These are phyloP conservation scores for Ptilonorhynchus violaceus DNA, from an alignment of 2,113 vertebrate genomes.

Conservation along the genomic window DNA sequence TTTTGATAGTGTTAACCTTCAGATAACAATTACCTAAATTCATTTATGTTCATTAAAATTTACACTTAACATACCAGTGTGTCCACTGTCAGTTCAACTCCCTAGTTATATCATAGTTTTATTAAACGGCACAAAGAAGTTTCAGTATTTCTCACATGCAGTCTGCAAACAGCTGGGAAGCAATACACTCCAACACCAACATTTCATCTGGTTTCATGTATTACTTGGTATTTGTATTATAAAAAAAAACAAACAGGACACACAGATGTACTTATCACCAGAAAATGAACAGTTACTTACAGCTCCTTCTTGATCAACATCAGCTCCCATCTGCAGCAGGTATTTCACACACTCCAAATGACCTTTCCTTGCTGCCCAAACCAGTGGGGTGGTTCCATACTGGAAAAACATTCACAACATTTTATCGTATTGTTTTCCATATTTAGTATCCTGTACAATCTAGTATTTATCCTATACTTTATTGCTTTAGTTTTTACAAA, in stretches of 20 bases:
- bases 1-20: background rate
- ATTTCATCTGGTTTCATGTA: background rate
- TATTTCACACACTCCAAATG: slow-evolving; percentile 92
- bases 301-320: slow-evolving; percentile 97
- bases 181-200: background rate
- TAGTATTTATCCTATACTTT: background rate
- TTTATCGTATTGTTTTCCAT: background rate
- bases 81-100: background rate
- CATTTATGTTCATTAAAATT: background rate
- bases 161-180: background rate
- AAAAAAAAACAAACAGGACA: background rate
- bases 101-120: background rate
- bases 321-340: slow-evolving; percentile 91
- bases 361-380: slow-evolving; percentile 95
- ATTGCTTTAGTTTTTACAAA: background rate
- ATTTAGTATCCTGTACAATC: background rate
- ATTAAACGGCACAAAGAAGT: background rate
- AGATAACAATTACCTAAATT: background rate
- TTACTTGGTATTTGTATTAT: background rate
- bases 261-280: background rate
- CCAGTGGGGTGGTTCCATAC: slow-evolving; percentile 96
- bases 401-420: slow-evolving; percentile 41
- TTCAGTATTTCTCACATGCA: background rate
- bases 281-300: slow-evolving; percentile 70
- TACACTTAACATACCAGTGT: background rate